A percentile compares a stretch with the other conserved stretches of the same genome.
phyloP scores from a whole-genome alignment of 2,113 vertebrate genomes.

The Cyprinodon variegatus region DNA sequence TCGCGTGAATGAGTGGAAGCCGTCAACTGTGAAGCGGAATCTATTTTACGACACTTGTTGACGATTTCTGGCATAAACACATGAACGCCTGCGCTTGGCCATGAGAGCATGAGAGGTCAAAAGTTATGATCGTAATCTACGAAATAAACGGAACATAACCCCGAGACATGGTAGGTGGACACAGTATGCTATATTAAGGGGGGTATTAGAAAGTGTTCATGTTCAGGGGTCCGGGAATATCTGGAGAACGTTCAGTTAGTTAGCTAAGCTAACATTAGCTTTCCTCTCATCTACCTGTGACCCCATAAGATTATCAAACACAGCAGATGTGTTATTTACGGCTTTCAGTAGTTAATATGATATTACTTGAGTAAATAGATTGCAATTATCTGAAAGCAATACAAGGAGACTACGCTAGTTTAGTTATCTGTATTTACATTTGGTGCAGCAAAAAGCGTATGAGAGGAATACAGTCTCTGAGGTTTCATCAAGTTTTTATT shows the following conservation, averaged over 20 bases:
- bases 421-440: slow-evolving; percentile 13
- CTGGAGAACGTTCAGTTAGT: neutral
- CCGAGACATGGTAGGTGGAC: slow-evolving; percentile 59
- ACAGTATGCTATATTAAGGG: fast-evolving
- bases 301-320: neutral
- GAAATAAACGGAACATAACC: slow-evolving; percentile 31
- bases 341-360: neutral
- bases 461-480: neutral
- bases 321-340: neutral
- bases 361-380: too few relatives aligned
- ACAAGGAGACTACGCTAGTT: neutral
- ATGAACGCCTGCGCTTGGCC: slow-evolving; percentile 1
- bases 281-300: neutral
- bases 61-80: slow-evolving; percentile 63
- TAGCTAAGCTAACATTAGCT: slow-evolving; percentile 63
- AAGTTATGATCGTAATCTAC: slow-evolving; percentile 51
- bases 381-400: neutral
- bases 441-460: neutral
- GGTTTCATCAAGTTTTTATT: neutral
- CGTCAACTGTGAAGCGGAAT: neutral
- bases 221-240: fast-evolving
- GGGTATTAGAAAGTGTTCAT: fast-evolving
- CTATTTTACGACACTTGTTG: slow-evolving; percentile 43
- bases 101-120: slow-evolving; percentile 65
- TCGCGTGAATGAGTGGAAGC: neutral